These are phyloP conservation scores for Drepanosiphum platanoidis DNA, from an alignment of 2,888 invertebrate species.

Conservation along the genomic window DNA sequence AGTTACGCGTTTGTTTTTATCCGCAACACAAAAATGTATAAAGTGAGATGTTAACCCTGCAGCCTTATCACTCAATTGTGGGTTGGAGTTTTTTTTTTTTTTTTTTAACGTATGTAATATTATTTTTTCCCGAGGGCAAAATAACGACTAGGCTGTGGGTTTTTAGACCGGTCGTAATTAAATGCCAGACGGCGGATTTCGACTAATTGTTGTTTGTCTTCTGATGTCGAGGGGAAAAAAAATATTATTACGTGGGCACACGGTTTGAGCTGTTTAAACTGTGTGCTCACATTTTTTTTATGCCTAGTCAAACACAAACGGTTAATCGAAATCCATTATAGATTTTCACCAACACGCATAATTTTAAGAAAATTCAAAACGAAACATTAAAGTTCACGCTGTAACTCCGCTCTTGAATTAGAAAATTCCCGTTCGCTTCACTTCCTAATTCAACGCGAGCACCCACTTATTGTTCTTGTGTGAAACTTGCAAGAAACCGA, in stretches of 20 bases:
- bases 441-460: background rate
- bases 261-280: constrained; percentile 5
- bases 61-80: background rate
- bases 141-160: constrained; percentile 10
- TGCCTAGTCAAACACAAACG: background rate
- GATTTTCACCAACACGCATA: background rate
- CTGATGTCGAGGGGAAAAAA: background rate
- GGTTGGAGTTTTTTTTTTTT: background rate
- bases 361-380: background rate
- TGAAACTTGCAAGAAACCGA: background rate
- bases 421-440: background rate
- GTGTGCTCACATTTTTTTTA: background rate
- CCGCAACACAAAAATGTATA: background rate
- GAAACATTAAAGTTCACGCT: background rate
- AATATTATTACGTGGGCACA: constrained; percentile 18
- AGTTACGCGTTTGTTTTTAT: too few species aligned
- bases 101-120: background rate
- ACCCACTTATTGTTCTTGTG: background rate
- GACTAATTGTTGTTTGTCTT: constrained; percentile 44
- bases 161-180: constrained; percentile 33
- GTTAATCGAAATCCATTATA: background rate
- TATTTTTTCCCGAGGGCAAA: background rate
- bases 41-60: background rate
- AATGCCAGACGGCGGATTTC: constrained; percentile 41
- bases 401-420: background rate